Percentiles rank a stretch among this genome's conserved stretches.
Evolutionary conservation across 1,140 invertebrate species (phyloP).

Genomic region (Lasaia peninsularis): DNA sequence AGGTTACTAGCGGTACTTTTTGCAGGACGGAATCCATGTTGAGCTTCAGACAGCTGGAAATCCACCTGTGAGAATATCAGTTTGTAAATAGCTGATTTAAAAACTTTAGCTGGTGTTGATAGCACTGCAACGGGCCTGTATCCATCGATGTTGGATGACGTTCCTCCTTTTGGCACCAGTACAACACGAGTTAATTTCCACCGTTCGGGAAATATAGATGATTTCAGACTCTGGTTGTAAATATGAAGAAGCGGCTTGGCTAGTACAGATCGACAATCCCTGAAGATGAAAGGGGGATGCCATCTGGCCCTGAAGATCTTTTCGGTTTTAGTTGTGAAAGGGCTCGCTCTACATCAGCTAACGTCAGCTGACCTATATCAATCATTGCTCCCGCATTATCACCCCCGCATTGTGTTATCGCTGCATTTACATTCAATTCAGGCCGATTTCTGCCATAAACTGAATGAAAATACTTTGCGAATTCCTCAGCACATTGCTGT

Average conservation of each 20-base stretch:
- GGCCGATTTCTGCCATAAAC: too few species aligned
- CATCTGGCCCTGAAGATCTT: not conserved
- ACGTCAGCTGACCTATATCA: too few species aligned
- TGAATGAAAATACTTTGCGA: too few species aligned
- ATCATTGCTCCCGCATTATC: too few species aligned
- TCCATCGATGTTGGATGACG: too few species aligned
- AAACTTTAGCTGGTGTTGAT: slow-evolving; percentile 26
- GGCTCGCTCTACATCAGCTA: not conserved
- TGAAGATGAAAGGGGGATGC: not conserved
- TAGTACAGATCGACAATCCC: too few species aligned
- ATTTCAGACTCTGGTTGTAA: not conserved
- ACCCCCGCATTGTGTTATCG: too few species aligned
- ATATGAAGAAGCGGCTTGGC: not conserved
- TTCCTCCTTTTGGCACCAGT: not conserved
- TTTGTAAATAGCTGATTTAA: not conserved
- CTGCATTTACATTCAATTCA: too few species aligned
- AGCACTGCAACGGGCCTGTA: slow-evolving; percentile 30
- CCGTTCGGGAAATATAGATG: not conserved
- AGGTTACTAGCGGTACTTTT: not conserved
- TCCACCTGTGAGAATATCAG: not conserved
- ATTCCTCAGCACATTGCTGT: too few species aligned
- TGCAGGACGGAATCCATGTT: not conserved
- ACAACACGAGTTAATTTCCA: not conserved
- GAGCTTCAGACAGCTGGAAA: not conserved
- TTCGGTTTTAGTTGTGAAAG: not conserved